Base-by-base conservation (phyloP, 2,888 invertebrate genomes). In the Ephialtes manifestator region DNA sequence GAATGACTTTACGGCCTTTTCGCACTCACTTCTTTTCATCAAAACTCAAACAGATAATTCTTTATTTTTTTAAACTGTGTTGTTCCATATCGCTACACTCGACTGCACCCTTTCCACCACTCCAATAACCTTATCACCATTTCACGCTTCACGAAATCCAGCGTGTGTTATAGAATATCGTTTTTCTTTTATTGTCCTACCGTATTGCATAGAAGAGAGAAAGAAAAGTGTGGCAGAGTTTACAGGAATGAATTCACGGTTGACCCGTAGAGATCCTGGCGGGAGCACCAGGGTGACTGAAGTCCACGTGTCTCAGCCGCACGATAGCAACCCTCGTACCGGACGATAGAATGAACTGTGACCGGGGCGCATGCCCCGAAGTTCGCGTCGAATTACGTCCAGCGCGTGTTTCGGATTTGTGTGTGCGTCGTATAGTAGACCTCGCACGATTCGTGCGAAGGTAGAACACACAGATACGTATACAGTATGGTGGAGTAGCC, bases 251-350 rank as follows among this genome's bases (percentile, higher is more conserved):
- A 80, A 39, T 51, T 55, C 39, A 4, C 53, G 55, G 46, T 20
- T 43, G 53, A 71, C 70, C 65, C 70, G 28, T 10, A 24, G 63
- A 88, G 89, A 84, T 89, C 90, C 90, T 90, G 88, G 89, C 90
- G 89, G 87, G 87, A 87, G 91, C 88, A 88, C 90, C 90, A 90
- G 90, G 89, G 89, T 90, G 89, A 92, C 92, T 92, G 92, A 87
- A 89, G 89, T 89, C 92, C 92, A 92, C 92, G 92, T 92, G 92
- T 87, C 90, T 89, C 88, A 87, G 88, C 84, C 70, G 87, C 87
- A 89, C 79, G 89, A 87, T 86, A 88, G 79, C 90, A 91, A 89
- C 89, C 90, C 81, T 58, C 65, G 84, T 70, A 88, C 60, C 20
- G 35, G 75, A 48, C 53, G 79, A 70, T 31, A 80, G 79, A 80